phyloP scores from a whole-genome alignment of 1,140 invertebrate species.

The Macrostomum lignano region DNA sequence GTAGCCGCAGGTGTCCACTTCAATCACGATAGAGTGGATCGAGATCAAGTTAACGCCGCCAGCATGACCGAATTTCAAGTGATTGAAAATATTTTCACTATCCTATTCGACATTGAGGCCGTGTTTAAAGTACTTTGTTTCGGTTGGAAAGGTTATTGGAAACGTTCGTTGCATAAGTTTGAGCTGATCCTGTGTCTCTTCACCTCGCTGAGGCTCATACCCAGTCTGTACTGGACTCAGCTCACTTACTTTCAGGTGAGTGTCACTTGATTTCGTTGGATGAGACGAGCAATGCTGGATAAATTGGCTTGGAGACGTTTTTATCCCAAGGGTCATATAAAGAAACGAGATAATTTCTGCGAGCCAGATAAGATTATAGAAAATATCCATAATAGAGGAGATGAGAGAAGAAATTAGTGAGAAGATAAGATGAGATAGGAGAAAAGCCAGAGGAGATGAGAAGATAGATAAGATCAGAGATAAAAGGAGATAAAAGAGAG shows the following conservation, averaged over 20 bases:
- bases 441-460: too few relatives aligned
- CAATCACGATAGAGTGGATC: constrained; percentile 53
- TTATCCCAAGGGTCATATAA: too few relatives aligned
- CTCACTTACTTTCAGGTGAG: constrained; percentile 79
- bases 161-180: constrained; percentile 88
- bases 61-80: too few relatives aligned
- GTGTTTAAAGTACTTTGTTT: constrained; percentile 91
- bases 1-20: constrained; percentile 84
- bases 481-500: too few relatives aligned
- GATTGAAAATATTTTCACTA: too few relatives aligned
- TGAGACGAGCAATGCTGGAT: constrained; percentile 5
- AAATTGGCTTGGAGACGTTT: constrained; percentile 9
- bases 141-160: constrained; percentile 67
- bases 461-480: too few relatives aligned
- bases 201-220: constrained; percentile 76
- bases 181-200: constrained; percentile 69
- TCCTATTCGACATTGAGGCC: constrained; percentile 72
- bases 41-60: too few relatives aligned
- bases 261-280: constrained; percentile 3
- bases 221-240: constrained; percentile 52
- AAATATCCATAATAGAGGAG: too few relatives aligned
- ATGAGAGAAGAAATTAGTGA: too few relatives aligned
- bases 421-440: too few relatives aligned
- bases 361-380: too few relatives aligned
- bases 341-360: too few relatives aligned